These are phyloP conservation scores for Melanotaenia boesemani DNA, from an alignment of 2,797 vertebrate species.

Conservation along the genomic window DNA sequence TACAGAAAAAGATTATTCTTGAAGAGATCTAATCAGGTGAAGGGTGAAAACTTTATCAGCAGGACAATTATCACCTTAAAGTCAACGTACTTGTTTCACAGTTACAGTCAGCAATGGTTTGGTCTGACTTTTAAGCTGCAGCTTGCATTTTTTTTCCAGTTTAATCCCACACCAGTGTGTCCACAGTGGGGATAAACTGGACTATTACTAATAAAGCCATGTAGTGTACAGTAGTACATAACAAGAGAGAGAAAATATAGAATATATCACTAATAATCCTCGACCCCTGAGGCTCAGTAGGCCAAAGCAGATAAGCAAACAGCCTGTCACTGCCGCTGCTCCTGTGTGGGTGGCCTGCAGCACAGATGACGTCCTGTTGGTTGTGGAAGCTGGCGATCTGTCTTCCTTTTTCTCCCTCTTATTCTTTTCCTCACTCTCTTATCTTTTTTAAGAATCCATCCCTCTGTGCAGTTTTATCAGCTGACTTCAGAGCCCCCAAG, in stretches of 20 bases:
- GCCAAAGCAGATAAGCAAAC: slow-evolving; percentile 69
- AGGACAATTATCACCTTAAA: background rate
- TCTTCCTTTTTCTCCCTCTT: slow-evolving; percentile 37
- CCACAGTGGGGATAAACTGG: slow-evolving; percentile 1
- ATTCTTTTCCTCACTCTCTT: slow-evolving; percentile 47
- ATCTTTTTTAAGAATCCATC: slow-evolving; percentile 66
- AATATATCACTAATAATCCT: slow-evolving; percentile 67
- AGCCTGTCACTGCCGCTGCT: slow-evolving; percentile 58
- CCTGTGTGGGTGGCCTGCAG: slow-evolving; percentile 67
- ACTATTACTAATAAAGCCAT: slow-evolving; percentile 2
- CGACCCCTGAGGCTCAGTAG: slow-evolving; percentile 50
- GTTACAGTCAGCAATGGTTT: background rate
- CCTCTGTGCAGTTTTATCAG: slow-evolving; percentile 73
- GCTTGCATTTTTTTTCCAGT: background rate
- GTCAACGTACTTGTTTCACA: background rate
- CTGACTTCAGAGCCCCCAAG: slow-evolving; percentile 64
- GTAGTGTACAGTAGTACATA: background rate
- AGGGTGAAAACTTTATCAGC: slow-evolving; percentile 5
- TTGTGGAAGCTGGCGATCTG: slow-evolving; percentile 55
- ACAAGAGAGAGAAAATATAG: slow-evolving; percentile 23
- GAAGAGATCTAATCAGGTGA: slow-evolving; percentile 1
- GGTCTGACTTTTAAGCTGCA: background rate
- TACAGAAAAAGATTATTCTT: background rate
- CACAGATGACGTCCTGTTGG: slow-evolving; percentile 61
- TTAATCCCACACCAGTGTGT: background rate